A percentile compares a stretch with the other conserved stretches of the same genome.
These are phyloP conservation scores for Aplysia californica DNA, from an alignment of 1,140 invertebrate species.

Conservation along the genomic window DNA sequence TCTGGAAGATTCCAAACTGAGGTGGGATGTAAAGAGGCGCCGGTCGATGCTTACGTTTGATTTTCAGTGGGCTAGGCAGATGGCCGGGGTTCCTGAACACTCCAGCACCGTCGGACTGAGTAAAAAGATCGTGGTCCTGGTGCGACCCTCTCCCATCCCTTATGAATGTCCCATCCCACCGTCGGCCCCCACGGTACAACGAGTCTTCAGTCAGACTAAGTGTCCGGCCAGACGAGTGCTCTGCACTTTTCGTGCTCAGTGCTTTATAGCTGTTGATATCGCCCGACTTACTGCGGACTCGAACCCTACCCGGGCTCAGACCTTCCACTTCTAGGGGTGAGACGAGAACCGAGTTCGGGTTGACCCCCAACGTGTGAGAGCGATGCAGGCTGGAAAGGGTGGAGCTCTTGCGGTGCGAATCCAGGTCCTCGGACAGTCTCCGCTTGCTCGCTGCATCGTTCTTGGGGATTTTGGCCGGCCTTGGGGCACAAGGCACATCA, in stretches of 20 bases:
- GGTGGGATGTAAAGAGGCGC: slow-evolving; percentile 73
- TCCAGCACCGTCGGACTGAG: slow-evolving; percentile 71
- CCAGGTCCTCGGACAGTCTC: slow-evolving; percentile 53
- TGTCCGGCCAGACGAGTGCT: slow-evolving; percentile 56
- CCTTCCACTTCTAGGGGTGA: slow-evolving; percentile 19
- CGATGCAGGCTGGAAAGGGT: slow-evolving; percentile 14
- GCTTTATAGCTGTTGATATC: slow-evolving; percentile 51
- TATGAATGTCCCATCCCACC: slow-evolving; percentile 44
- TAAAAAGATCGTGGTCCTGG: slow-evolving; percentile 47
- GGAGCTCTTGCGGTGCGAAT: slow-evolving; percentile 15
- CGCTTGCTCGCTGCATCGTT: slow-evolving; percentile 33
- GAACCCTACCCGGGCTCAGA: slow-evolving; percentile 7
- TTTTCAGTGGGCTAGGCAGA: slow-evolving; percentile 60
- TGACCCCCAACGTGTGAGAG: background rate
- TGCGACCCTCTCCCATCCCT: slow-evolving; percentile 36
- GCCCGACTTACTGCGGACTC: slow-evolving; percentile 58
- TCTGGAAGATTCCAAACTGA: slow-evolving; percentile 70
- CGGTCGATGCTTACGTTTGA: slow-evolving; percentile 75
- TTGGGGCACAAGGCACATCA: slow-evolving; percentile 1
- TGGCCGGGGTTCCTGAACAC: slow-evolving; percentile 80
- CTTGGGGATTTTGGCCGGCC: background rate
- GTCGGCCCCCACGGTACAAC: slow-evolving; percentile 37
- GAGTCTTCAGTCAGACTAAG: slow-evolving; percentile 55
- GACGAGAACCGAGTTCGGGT: background rate
- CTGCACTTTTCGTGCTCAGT: slow-evolving; percentile 51